A percentile compares a stretch with the other conserved stretches of the same genome.
Evolutionary conservation across 2,888 invertebrate species (phyloP).

Genomic region (Melinopterus prodromus): DNA sequence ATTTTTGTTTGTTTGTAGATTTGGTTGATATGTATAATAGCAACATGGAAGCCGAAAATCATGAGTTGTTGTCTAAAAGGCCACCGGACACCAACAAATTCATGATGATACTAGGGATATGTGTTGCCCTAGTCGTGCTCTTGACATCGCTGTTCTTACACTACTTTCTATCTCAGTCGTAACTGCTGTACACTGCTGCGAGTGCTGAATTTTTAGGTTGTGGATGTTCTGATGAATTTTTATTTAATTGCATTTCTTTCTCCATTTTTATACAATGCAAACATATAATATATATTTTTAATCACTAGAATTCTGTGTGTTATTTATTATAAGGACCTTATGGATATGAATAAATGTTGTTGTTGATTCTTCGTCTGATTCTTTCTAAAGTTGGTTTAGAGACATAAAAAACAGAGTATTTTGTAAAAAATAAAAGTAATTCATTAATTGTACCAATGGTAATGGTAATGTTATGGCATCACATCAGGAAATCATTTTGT

Average conservation of each 20-base stretch:
- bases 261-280: slow-evolving; percentile 27
- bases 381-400: too few relatives aligned
- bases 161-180: slow-evolving; percentile 29
- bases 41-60: slow-evolving; percentile 61
- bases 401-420: too few relatives aligned
- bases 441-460: too few relatives aligned
- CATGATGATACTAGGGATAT: slow-evolving; percentile 68
- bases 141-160: slow-evolving; percentile 61
- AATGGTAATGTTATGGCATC: too few relatives aligned
- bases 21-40: slow-evolving; percentile 59
- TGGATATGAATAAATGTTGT: neutral
- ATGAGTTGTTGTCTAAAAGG: slow-evolving; percentile 60
- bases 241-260: slow-evolving; percentile 35
- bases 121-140: slow-evolving; percentile 70
- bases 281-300: slow-evolving; percentile 35
- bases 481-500: too few relatives aligned
- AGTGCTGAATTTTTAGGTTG: slow-evolving; percentile 31
- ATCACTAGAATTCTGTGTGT: slow-evolving; percentile 18
- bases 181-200: neutral
- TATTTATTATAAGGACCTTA: slow-evolving; percentile 24
- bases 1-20: slow-evolving; percentile 50
- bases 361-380: neutral
- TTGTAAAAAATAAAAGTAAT: too few relatives aligned
- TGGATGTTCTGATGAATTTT: slow-evolving; percentile 28
- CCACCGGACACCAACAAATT: slow-evolving; percentile 66